Percentiles rank a stretch among this genome's conserved stretches.
phyloP scores from a whole-genome alignment of 2,113 vertebrate genomes.

The Forbesichthys papilliferus region DNA sequence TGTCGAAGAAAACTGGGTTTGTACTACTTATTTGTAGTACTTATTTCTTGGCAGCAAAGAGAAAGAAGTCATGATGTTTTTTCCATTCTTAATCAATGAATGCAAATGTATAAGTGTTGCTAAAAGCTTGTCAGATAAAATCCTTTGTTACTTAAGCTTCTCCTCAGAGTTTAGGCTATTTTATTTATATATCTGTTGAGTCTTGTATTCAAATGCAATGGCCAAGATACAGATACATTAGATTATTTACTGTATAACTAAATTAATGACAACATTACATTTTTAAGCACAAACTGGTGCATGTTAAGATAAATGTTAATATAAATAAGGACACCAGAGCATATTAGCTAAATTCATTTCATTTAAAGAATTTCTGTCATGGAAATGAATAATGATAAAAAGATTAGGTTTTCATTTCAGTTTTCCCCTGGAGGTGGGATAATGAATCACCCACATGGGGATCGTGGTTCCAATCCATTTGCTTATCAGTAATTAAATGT shows the following conservation, averaged over 20 bases:
- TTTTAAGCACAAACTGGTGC: too few relatives aligned
- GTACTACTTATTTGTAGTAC: neutral
- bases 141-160: neutral
- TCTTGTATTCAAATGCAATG: neutral
- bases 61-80: neutral
- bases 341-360: neutral
- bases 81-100: too few relatives aligned
- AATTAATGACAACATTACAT: too few relatives aligned
- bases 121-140: neutral
- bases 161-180: neutral
- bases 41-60: neutral
- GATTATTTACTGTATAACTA: too few relatives aligned
- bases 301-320: too few relatives aligned
- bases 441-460: constrained; percentile 34
- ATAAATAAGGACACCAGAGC: too few relatives aligned
- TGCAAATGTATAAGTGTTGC: neutral
- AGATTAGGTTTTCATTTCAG: constrained; percentile 20
- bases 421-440: constrained; percentile 12
- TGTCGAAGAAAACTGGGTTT: neutral
- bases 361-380: constrained; percentile 8
- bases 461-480: constrained; percentile 49
- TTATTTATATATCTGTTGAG: neutral
- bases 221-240: too few relatives aligned
- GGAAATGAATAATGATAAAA: neutral
- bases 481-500: constrained; percentile 67